Base-by-base conservation (phyloP, 2,888 invertebrate species). In the Scaptomyza caliginosa region DNA sequence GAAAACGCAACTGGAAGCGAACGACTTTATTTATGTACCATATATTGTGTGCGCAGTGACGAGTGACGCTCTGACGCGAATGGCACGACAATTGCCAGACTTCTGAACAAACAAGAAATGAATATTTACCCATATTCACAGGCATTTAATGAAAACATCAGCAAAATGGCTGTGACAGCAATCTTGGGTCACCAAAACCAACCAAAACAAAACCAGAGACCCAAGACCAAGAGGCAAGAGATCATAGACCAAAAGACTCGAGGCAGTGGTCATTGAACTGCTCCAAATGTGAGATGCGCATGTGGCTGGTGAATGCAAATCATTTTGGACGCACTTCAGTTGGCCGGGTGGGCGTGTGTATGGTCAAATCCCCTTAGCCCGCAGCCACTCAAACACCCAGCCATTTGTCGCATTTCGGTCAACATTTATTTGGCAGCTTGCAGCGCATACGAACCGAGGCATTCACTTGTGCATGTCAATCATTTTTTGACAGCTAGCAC, bases 401-500 rank as follows among this genome's bases (percentile, higher is more conserved):
- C 10, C 30, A 46, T 42, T 63, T 30, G 46, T 50, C 56, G 50
- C 62, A 78, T 60, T 79, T 78, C 79, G 77, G 77, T 75, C 77
- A 77, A 67, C 77, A 77, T 62, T 60, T 64, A 77, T 65, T 72
- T 72, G 75, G 75, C 72, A 72, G 62, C 64, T 55, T 23, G 48
- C 67, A 42, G 34, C 48, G 34, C 24, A 13, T 8, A 19, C 38
- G 28, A 38, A 52, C 48, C 63, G 73, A 16, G 26, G 67, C 60
- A 78, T 75, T 80, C 81, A 86, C 81, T 82, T 82, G 81, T 82
- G 85, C 81, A 71, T 84, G 81, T 81, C 81, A 82, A 82, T 82
- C 81, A 84, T 62, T 68, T 78, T 72, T 65, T 84, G 81, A 86
- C 86, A 84, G 77, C 49, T 69, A 56, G 59, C 51, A 71, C 63